Percentiles rank a stretch among this genome's conserved stretches.
Conservation (phyloP, 2,888 invertebrate species). For the Axea sp. region DNA sequence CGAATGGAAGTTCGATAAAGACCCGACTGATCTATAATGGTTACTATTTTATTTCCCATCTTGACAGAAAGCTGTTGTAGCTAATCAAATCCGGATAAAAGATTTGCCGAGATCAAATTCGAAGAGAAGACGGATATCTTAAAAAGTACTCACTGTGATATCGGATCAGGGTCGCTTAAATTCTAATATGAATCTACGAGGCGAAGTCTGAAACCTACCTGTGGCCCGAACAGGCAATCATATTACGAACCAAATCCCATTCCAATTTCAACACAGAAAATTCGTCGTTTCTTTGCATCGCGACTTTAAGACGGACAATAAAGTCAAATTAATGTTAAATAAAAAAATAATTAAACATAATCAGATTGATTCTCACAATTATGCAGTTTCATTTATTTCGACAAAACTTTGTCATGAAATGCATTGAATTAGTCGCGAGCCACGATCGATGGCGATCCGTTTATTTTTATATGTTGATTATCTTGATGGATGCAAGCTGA, state of each 20-base stretch:
- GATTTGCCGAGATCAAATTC: not conserved
- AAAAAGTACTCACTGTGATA: not conserved
- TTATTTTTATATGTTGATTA: conserved; percentile 41
- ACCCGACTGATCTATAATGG: conserved; percentile 1
- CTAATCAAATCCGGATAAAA: conserved; percentile 28
- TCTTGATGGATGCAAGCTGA: conserved; percentile 4
- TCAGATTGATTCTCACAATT: conserved; percentile 38
- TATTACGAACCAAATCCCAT: conserved; percentile 35
- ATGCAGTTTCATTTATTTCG: conserved; percentile 3
- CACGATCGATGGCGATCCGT: conserved; percentile 5
- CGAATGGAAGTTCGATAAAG: not conserved
- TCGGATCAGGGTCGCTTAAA: conserved; percentile 17
- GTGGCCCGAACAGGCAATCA: conserved; percentile 13
- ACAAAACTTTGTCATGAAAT: conserved; percentile 24
- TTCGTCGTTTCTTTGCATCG: not conserved
- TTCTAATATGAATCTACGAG: conserved; percentile 9
- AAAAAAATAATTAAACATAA: conserved; percentile 37
- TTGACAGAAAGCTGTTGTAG: not conserved
- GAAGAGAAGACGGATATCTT: not conserved
- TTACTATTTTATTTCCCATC: not conserved
- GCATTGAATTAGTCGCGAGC: conserved; percentile 31
- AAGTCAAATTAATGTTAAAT: too few relatives aligned
- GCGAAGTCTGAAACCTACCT: conserved; percentile 14
- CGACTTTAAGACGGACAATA: conserved; percentile 6
- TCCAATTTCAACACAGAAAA: conserved; percentile 12